These are phyloP conservation scores for Pycnomerus fuliginosus DNA, from an alignment of 2,888 invertebrate genomes.

Conservation along the genomic window DNA sequence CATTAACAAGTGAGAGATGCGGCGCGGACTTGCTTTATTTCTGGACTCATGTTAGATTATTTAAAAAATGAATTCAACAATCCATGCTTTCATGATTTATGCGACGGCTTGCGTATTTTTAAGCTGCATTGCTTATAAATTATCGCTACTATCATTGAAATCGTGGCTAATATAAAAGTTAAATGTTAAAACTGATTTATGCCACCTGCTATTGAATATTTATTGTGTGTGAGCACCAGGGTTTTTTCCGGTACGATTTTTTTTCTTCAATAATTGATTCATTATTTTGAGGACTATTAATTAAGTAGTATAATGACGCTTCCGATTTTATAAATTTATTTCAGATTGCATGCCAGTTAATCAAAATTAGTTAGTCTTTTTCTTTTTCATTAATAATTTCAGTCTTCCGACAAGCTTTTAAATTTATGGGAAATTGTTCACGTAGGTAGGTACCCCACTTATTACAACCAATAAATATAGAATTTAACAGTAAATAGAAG, in stretches of 20 bases:
- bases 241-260: conserved; percentile 5
- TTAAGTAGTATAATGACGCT: conserved; percentile 12
- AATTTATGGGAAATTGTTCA: background rate
- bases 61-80: conserved; percentile 31
- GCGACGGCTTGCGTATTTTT: conserved; percentile 27
- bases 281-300: conserved; percentile 20
- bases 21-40: conserved; percentile 27
- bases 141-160: conserved; percentile 28
- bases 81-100: conserved; percentile 29
- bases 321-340: too few species aligned
- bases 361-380: conserved; percentile 1
- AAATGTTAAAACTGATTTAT: conserved; percentile 26
- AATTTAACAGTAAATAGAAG: conserved; percentile 7
- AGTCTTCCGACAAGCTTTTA: background rate
- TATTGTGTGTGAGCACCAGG: conserved; percentile 14
- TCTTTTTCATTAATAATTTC: conserved; percentile 3
- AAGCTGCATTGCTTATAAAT: conserved; percentile 27
- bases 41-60: conserved; percentile 29
- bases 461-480: conserved; percentile 4
- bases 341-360: conserved; percentile 2
- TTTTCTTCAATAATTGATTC: conserved; percentile 19
- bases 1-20: conserved; percentile 26
- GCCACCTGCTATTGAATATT: conserved; percentile 17
- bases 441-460: background rate
- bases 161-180: conserved; percentile 29